A percentile compares a stretch with the other conserved stretches of the same genome.
phyloP scores from a whole-genome alignment of 2,888 invertebrate genomes.

The Chironomus tentans region DNA sequence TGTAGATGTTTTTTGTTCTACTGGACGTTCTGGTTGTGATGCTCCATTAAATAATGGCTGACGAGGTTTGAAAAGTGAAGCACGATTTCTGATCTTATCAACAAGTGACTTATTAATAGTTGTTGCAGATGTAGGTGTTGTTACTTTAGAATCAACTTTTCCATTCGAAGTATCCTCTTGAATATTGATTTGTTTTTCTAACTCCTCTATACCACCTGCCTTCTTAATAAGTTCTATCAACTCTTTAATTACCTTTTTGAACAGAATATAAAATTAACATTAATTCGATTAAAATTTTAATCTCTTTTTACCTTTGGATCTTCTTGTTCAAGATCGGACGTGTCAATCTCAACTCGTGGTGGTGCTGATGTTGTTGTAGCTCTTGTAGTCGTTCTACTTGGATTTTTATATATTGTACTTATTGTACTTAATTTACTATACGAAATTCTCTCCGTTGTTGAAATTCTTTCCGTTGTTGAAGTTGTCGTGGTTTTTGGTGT shows the following conservation, averaged over 20 bases:
- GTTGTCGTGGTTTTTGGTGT: conserved; percentile 45
- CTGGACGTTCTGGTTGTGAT: conserved; percentile 1
- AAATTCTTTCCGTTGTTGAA: conserved; percentile 41
- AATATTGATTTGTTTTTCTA: conserved; percentile 64
- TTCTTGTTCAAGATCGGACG: conserved; percentile 35
- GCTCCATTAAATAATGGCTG: conserved; percentile 14
- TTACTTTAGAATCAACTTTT: conserved; percentile 37
- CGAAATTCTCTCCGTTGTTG: conserved; percentile 33
- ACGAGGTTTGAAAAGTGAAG: conserved; percentile 7
- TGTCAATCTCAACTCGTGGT: conserved; percentile 34
- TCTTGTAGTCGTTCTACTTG: conserved; percentile 42
- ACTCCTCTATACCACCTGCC: conserved; percentile 78
- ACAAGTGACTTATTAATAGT: conserved; percentile 66
- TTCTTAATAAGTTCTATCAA: conserved; percentile 74
- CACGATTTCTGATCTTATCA: conserved; percentile 56
- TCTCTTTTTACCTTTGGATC: conserved; percentile 46
- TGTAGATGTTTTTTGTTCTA: neutral
- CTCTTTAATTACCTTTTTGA: conserved; percentile 61
- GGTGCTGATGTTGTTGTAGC: conserved; percentile 40
- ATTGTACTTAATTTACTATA: neutral
- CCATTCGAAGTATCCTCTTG: conserved; percentile 43
- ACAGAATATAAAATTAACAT: neutral
- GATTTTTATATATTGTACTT: conserved; percentile 5
- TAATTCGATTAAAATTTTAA: conserved; percentile 47
- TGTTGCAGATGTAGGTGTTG: conserved; percentile 56